A percentile compares a stretch with the other conserved stretches of the same genome.
Evolutionary conservation across 2,797 vertebrate species (phyloP).

Genomic region (Cryptoblepharus egeriae): DNA sequence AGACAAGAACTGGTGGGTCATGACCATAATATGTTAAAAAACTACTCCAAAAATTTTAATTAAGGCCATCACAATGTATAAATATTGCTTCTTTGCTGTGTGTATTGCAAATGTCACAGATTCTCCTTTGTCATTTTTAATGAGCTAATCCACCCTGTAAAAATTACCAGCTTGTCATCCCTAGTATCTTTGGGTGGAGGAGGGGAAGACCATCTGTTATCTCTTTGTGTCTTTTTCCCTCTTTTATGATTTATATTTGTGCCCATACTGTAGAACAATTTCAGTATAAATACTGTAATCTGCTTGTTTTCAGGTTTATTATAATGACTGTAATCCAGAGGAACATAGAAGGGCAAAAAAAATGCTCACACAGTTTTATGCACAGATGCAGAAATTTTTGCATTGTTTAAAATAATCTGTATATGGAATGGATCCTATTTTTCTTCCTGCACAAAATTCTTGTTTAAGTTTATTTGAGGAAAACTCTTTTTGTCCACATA

Average conservation of each 20-base stretch:
- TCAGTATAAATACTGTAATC: conserved; percentile 1
- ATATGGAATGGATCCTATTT: not conserved
- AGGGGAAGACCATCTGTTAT: conserved; percentile 27
- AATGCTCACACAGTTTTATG: not conserved
- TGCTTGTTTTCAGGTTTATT: not conserved
- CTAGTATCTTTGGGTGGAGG: conserved; percentile 19
- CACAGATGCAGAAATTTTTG: not conserved
- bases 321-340: not conserved
- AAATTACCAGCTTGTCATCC: conserved; percentile 51
- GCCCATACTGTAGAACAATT: conserved; percentile 33
- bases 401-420: not conserved
- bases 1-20: not conserved
- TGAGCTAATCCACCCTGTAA: conserved; percentile 51
- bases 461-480: not conserved
- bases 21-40: not conserved
- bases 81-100: conserved; percentile 31
- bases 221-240: conserved; percentile 39
- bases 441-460: not conserved
- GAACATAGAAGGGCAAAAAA: not conserved
- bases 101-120: conserved; percentile 48
- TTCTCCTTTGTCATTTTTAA: conserved; percentile 43
- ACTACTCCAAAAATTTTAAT: conserved; percentile 45
- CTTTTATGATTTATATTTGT: not conserved
- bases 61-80: conserved; percentile 35
- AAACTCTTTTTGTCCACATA: not conserved